phyloP scores from a whole-genome alignment of 2,797 vertebrate species.

The Spinus olivaceus region DNA sequence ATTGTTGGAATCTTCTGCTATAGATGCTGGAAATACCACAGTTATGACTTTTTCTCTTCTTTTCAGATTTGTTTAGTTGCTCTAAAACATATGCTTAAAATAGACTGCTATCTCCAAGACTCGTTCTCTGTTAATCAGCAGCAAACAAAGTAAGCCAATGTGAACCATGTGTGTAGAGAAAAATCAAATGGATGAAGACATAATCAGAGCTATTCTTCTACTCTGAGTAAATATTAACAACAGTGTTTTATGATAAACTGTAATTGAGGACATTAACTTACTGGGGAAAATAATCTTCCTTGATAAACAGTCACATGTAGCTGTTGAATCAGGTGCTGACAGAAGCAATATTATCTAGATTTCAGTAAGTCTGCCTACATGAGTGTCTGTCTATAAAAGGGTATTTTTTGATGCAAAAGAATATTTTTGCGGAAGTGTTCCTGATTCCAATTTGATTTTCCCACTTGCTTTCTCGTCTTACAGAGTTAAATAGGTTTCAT shows the following conservation, averaged over 20 bases:
- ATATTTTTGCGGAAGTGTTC: background rate
- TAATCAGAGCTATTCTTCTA: constrained; percentile 29
- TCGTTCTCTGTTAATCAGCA: background rate
- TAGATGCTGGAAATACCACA: background rate
- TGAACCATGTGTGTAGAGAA: background rate
- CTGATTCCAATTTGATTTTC: background rate
- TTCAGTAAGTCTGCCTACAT: background rate
- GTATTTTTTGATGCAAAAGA: background rate
- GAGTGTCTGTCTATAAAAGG: background rate
- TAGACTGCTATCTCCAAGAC: background rate
- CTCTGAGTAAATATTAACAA: constrained; percentile 35
- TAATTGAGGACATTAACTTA: constrained; percentile 25
- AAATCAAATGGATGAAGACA: constrained; percentile 4
- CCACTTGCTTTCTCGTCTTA: background rate
- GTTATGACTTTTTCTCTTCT: background rate
- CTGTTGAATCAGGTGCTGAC: background rate
- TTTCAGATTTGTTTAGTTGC: background rate
- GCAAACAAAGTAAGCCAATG: background rate
- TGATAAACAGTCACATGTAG: background rate
- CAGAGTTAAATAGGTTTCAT: background rate
- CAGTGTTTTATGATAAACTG: constrained; percentile 9
- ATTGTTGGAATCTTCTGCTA: background rate
- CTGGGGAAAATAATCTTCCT: background rate
- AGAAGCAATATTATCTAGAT: background rate
- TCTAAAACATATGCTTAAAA: background rate